Conservation (phyloP, 2,797 vertebrate genomes). For the Myioborus melanocephalus region DNA sequence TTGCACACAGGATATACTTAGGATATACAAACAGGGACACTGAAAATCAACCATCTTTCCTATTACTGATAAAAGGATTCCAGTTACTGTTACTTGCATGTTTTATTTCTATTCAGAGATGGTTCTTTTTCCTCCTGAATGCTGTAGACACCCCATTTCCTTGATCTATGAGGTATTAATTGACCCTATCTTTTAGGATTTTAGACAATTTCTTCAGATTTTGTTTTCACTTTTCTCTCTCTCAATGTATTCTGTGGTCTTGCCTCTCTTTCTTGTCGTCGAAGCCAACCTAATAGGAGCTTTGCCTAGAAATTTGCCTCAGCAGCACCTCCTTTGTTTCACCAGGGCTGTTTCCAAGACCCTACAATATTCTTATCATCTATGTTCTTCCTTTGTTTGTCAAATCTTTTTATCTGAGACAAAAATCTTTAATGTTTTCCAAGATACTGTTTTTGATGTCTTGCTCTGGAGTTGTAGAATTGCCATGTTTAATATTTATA, state of each 20-base stretch:
- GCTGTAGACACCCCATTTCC: neutral
- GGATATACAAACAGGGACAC: neutral
- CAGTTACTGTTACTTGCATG: neutral
- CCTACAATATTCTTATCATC: neutral
- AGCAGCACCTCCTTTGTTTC: neutral
- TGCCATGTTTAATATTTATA: constrained; percentile 59
- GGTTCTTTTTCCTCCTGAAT: neutral
- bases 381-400: constrained; percentile 12
- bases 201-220: neutral
- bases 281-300: neutral
- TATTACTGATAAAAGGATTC: neutral
- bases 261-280: neutral
- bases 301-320: neutral
- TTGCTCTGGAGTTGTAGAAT: constrained; percentile 41
- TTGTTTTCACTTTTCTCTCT: neutral
- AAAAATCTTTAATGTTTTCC: constrained; percentile 42
- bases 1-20: neutral
- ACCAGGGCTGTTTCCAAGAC: neutral
- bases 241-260: neutral
- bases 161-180: neutral
- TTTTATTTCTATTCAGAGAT: neutral
- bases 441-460: constrained; percentile 32
- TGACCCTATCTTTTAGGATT: neutral
- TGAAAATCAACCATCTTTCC: neutral
- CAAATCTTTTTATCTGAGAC: constrained; percentile 30